Percentiles rank a stretch among this genome's conserved stretches.
Evolutionary conservation across 2,797 vertebrate species (phyloP).

Genomic region (Pelodytes ibericus): DNA sequence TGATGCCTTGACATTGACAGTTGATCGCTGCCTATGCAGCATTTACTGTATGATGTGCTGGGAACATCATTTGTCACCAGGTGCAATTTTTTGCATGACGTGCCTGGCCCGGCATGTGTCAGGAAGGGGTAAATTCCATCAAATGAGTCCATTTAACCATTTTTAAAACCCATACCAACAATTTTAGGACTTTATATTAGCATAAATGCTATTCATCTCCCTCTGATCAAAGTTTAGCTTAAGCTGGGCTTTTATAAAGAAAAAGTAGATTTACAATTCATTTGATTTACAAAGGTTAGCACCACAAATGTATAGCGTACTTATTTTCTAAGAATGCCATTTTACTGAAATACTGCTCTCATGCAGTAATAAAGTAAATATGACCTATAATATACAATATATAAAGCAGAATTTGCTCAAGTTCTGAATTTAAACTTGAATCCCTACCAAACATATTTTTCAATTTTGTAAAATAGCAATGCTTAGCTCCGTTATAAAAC

Average conservation of each 20-base stretch:
- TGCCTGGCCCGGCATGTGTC: too few relatives aligned
- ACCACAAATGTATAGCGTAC: neutral
- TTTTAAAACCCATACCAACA: too few relatives aligned
- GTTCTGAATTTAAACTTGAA: slow-evolving; percentile 8
- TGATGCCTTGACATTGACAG: too few relatives aligned
- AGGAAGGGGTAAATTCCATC: too few relatives aligned
- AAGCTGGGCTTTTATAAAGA: neutral
- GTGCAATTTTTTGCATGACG: too few relatives aligned
- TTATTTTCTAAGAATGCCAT: neutral
- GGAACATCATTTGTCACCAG: too few relatives aligned
- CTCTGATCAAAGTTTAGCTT: neutral
- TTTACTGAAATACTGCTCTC: slow-evolving; percentile 1
- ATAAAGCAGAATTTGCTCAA: neutral
- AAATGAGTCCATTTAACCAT: too few relatives aligned
- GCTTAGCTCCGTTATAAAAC: slow-evolving; percentile 53
- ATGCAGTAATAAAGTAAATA: slow-evolving; percentile 1
- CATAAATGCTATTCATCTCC: neutral
- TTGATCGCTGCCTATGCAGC: too few relatives aligned
- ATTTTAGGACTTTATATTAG: neutral
- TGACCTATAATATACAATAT: slow-evolving; percentile 8
- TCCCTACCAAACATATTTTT: slow-evolving; percentile 19
- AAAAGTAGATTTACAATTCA: neutral
- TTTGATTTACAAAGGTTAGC: neutral
- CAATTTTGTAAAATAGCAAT: slow-evolving; percentile 26
- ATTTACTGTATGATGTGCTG: too few relatives aligned